Evolutionary conservation across 2,797 vertebrate genomes (phyloP), one percentile per base, ranked within the genome.

Genomic region (Enteromius treurensis): DNA sequence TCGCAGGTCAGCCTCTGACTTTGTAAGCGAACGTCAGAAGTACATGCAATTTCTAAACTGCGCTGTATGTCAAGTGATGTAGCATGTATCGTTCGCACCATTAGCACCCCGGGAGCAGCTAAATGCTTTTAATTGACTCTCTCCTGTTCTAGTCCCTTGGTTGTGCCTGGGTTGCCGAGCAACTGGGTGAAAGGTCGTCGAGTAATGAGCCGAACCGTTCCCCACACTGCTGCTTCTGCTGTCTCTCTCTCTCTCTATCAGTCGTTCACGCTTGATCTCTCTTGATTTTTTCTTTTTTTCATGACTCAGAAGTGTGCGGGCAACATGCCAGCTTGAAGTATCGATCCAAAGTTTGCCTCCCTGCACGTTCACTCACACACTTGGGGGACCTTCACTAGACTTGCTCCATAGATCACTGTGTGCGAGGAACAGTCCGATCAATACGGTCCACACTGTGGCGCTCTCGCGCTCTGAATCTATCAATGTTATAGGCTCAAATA

Each of bases 151-250:
- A 86, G 79, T 84, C 85, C 79, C 67, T 89, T 81, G 34, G 77
- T 17, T 58, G 75, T 64, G 84, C 86, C 80, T 88, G 42, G 1
- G 90, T 93, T 91, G 92, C 91, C 91, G 88, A 78, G 92, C 87
- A 86, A 92, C 90, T 86, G 89, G 89, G 89, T 88, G 88, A 85
- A 91, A 91, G 93, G 92, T 93, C 91, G 88, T 79, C 71, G 80
- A 74, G 77, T 93, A 93, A 94, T 91, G 90, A 94, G 92, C 86
- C 86, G 79, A 88, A 91, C 83, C 78, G 8, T 77, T 86, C 81
- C 71, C 71, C 70, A 83, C 71, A 69, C 88, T 82, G 80, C 78
- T 40, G 75, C 53, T 81, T 65, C 37, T 49, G 58, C 74, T 83
- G 71, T 79, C 75, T 40, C 45, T 74, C 82, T 34, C 80, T 78